These are phyloP conservation scores for Apostichopus californicus DNA, from an alignment of 35 echinoderm and acorn worm genomes.

Conservation along the genomic window DNA sequence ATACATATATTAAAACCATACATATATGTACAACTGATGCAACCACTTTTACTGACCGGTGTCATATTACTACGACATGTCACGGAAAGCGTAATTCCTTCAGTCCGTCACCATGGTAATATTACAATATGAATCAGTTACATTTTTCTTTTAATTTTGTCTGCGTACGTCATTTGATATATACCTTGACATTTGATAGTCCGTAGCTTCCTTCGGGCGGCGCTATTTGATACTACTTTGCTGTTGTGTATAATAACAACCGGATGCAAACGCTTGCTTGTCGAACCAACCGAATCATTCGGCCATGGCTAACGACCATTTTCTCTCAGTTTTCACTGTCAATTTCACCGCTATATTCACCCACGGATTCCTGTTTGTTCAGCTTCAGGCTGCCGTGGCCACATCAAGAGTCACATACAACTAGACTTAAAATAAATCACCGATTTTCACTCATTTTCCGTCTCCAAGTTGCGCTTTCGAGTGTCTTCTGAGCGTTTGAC, in stretches of 20 bases:
- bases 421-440: constrained; percentile 57
- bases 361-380: constrained; percentile 49
- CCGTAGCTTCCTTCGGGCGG: constrained; percentile 4
- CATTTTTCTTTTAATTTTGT: constrained; percentile 14
- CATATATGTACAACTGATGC: too few relatives aligned
- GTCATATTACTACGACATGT: too few relatives aligned
- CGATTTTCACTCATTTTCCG: constrained; percentile 51
- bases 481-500: constrained; percentile 41
- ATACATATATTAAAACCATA: too few relatives aligned
- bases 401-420: constrained; percentile 54
- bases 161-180: neutral
- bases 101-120: constrained; percentile 10
- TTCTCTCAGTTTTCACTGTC: constrained; percentile 2
- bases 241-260: constrained; percentile 42
- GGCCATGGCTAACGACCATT: constrained; percentile 43
- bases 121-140: constrained; percentile 37
- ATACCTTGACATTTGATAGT: constrained; percentile 23
- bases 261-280: neutral
- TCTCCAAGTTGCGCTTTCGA: constrained; percentile 38
- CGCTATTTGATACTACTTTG: constrained; percentile 46
- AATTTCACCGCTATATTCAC: constrained; percentile 20
- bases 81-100: neutral
- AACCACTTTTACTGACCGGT: too few relatives aligned
- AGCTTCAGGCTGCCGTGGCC: constrained; percentile 47
- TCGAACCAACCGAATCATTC: neutral